Evolutionary conservation across 1,140 invertebrate species (phyloP), one percentile per base, ranked within the genome.

Genomic region (Drosophila seguyi): DNA sequence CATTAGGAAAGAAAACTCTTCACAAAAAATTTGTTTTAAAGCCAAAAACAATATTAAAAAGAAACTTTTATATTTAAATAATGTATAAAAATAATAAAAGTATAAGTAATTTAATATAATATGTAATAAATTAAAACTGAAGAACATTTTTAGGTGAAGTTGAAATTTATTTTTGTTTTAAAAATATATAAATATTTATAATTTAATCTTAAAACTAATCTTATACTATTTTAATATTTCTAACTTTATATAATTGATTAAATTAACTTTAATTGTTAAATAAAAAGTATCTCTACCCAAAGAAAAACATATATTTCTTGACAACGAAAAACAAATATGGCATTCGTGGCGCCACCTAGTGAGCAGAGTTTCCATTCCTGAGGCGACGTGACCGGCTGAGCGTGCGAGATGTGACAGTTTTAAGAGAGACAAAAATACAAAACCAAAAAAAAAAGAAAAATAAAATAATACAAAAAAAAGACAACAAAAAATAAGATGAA

Each of bases 341-440:
- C 59, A 79, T 76, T 18, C 2, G 34, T 88, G 81, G 76, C 59
- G 72, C 67, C 81, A 85, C 47, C 81, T 85, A 85, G 38, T 38
- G 81, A 14, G 13, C 76, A 56, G 14, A 63, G 61, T 80, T 80
- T 71, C 52, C 42, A 41, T 36, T 10, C 11, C 14, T 4, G 4
- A 4, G 45, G 29, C 45, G 66, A 72, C 68, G 68, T 72, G 68
- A 72, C 68, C 53, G 29, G 14, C 22, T 27, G 22, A 58, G 13
- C 44, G 29, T 48, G 20, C 29, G 42, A 66, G 13, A 25, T 36
- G 50, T 53, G 29, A n/a, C 57, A 20, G 20, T 42, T 36, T 61
- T 60, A 38, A 11, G 22, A n/a, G 3, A 29, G 22, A n/a, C 16
- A 36, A 48, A 31, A 36, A 8, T n/a, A 41, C 22, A 65, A 29